Evolutionary conservation across 2,797 vertebrate genomes (phyloP).

Genomic region (Tamandua tetradactyla): DNA sequence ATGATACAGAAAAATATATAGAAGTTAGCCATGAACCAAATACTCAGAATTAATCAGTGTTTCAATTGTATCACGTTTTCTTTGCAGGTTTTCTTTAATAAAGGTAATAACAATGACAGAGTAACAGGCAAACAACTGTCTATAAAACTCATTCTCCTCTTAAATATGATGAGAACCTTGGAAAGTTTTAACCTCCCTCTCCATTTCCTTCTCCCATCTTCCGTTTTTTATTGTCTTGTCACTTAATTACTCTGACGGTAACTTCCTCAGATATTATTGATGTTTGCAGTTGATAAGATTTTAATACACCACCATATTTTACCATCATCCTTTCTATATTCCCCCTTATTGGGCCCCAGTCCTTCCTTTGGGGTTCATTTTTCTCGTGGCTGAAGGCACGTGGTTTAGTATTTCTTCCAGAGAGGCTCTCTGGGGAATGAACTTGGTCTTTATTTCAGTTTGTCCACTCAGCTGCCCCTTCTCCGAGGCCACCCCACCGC

Average conservation of each 20-base stretch:
- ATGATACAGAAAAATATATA: neutral
- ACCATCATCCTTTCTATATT: neutral
- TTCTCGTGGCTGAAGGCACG: neutral
- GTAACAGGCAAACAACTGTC: neutral
- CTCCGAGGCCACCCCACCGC: too few relatives aligned
- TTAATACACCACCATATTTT: neutral
- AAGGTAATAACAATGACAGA: neutral
- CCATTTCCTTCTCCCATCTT: neutral
- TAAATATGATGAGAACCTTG: neutral
- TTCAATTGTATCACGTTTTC: neutral
- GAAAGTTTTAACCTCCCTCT: neutral
- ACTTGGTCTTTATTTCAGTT: neutral
- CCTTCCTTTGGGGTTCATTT: slow-evolving; percentile 17
- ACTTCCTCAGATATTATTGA: neutral
- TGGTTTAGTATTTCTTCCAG: neutral
- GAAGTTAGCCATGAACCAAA: neutral
- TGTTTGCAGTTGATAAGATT: neutral
- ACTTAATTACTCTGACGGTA: neutral
- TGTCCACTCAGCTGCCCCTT: too few relatives aligned
- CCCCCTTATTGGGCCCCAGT: neutral
- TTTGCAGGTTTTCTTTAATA: neutral
- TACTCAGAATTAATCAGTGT: neutral
- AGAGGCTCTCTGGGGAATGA: neutral
- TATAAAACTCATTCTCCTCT: neutral
- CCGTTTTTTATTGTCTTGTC: neutral